phyloP scores from a whole-genome alignment of 2,113 vertebrate species.

The Xiphophorus hellerii region DNA sequence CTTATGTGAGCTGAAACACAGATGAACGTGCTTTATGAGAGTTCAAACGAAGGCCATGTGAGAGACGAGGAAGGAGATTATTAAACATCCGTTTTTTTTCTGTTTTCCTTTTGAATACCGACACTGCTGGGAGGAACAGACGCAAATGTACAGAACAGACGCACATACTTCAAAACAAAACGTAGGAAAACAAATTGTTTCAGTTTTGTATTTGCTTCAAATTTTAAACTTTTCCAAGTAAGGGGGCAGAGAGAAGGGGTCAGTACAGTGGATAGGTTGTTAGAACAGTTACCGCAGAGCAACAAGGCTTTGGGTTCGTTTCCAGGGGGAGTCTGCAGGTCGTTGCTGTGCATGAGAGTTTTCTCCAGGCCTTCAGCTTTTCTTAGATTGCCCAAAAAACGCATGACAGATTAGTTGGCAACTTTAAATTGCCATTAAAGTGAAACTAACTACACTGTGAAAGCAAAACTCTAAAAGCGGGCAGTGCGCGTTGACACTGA shows the following conservation, averaged over 20 bases:
- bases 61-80: slow-evolving; percentile 51
- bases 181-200: slow-evolving; percentile 5
- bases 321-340: not conserved
- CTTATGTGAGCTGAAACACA: slow-evolving; percentile 41
- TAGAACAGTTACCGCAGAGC: not conserved
- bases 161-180: slow-evolving; percentile 1
- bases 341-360: not conserved
- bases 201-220: slow-evolving; percentile 21
- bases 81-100: slow-evolving; percentile 61
- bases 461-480: too few species aligned
- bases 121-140: slow-evolving; percentile 39
- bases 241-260: slow-evolving; percentile 6
- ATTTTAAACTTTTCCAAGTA: slow-evolving; percentile 34
- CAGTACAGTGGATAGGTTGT: not conserved
- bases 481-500: too few species aligned
- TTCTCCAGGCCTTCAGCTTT: not conserved
- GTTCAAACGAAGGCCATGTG: slow-evolving; percentile 58
- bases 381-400: too few species aligned
- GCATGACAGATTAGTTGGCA: not conserved
- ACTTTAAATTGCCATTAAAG: not conserved
- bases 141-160: slow-evolving; percentile 19
- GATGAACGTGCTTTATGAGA: slow-evolving; percentile 20
- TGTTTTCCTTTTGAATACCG: slow-evolving; percentile 48
- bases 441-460: too few species aligned
- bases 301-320: not conserved